Percentiles rank a stretch among this genome's conserved stretches.
phyloP scores from a whole-genome alignment of 2,797 vertebrate genomes.

The Scyliorhinus canicula region DNA sequence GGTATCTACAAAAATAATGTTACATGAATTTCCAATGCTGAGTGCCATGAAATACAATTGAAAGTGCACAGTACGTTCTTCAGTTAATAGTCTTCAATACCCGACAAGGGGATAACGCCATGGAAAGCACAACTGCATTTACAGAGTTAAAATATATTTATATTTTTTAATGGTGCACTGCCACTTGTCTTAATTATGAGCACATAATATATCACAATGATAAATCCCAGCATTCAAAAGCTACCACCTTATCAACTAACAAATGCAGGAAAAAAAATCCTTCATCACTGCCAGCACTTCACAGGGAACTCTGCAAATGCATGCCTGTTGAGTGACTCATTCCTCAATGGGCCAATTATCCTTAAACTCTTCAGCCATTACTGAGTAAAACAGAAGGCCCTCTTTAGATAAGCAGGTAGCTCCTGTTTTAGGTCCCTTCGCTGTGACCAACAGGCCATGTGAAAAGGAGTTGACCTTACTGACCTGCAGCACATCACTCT shows the following conservation, averaged over 20 bases:
- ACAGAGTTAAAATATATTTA: neutral
- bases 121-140: neutral
- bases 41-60: neutral
- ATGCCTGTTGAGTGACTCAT: conserved; percentile 15
- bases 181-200: neutral
- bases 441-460: neutral
- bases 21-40: neutral
- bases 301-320: conserved; percentile 6
- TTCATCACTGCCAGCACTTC: neutral
- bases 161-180: neutral
- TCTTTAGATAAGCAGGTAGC: neutral
- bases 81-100: neutral
- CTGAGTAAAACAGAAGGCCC: neutral
- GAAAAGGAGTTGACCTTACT: neutral
- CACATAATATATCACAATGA: neutral
- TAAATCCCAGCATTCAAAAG: neutral
- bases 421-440: neutral
- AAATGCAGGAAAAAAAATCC: neutral
- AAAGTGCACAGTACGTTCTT: neutral
- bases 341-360: neutral
- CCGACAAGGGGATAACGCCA: neutral
- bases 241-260: neutral
- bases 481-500: neutral
- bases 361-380: neutral
- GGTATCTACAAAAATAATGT: neutral